phyloP scores from a whole-genome alignment of 2,888 invertebrate species.

The Eubasilissa splendida region DNA sequence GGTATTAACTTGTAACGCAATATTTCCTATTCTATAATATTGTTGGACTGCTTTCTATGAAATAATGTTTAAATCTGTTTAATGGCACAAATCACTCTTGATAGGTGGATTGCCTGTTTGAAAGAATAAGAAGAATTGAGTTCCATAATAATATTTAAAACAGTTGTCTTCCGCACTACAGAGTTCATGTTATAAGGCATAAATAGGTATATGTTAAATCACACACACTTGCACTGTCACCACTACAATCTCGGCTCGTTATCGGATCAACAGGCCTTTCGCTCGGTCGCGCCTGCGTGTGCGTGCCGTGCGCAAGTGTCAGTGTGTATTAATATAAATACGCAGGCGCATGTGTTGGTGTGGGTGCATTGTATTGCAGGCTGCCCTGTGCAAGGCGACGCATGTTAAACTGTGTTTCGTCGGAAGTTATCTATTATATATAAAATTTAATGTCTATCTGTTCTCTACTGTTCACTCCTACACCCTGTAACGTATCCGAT shows the following conservation, averaged over 20 bases:
- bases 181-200: conserved; percentile 31
- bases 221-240: conserved; percentile 1
- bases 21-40: too few species aligned
- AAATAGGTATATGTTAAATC: conserved; percentile 4
- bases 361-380: conserved; percentile 29
- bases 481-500: too few species aligned
- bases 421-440: neutral
- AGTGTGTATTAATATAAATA: conserved; percentile 29
- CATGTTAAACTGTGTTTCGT: neutral
- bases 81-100: too few species aligned
- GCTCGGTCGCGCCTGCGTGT: neutral
- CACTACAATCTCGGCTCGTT: conserved; percentile 4
- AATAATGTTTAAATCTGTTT: too few species aligned
- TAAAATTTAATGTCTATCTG: too few species aligned
- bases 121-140: too few species aligned
- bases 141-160: neutral
- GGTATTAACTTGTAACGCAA: too few species aligned
- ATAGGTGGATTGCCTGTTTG: too few species aligned
- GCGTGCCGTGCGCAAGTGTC: conserved; percentile 5
- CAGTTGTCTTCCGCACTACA: neutral
- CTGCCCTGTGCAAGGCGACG: neutral
- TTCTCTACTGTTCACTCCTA: too few species aligned
- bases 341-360: conserved; percentile 21
- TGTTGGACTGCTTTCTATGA: too few species aligned
- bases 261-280: conserved; percentile 36